phyloP scores from a whole-genome alignment of 1,140 invertebrate species.

The Coptotermes formosanus region DNA sequence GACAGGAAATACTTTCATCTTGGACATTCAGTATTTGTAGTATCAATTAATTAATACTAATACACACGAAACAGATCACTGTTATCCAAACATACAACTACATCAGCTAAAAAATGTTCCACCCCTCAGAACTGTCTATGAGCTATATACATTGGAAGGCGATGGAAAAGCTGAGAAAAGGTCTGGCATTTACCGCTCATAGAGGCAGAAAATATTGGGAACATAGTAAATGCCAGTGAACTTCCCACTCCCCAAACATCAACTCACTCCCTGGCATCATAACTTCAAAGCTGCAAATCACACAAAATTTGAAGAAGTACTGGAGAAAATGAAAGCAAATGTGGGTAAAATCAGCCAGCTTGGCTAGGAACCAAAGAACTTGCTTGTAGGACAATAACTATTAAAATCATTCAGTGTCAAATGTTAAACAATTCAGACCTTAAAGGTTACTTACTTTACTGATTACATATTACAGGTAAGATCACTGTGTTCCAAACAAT shows the following conservation, averaged over 20 bases:
- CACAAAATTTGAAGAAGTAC: background rate
- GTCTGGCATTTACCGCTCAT: background rate
- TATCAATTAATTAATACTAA: background rate
- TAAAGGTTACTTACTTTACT: background rate
- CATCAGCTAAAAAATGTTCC: background rate
- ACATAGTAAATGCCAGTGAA: background rate
- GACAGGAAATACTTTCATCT: background rate
- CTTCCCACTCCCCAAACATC: background rate
- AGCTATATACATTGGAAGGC: background rate
- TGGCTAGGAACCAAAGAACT: background rate
- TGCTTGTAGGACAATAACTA: background rate
- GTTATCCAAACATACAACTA: constrained; percentile 3
- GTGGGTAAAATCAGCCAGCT: background rate
- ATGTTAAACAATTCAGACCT: background rate
- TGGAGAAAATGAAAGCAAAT: background rate
- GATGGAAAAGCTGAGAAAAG: background rate
- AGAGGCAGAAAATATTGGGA: background rate
- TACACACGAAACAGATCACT: constrained; percentile 15
- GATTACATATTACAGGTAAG: background rate
- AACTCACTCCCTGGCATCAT: background rate
- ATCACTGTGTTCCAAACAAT: background rate
- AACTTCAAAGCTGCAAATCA: background rate
- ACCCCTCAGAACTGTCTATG: background rate
- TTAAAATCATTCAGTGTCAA: background rate
- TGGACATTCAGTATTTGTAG: background rate